Base-by-base conservation (phyloP, 2,113 vertebrate species). In the Sapajus apella region DNA sequence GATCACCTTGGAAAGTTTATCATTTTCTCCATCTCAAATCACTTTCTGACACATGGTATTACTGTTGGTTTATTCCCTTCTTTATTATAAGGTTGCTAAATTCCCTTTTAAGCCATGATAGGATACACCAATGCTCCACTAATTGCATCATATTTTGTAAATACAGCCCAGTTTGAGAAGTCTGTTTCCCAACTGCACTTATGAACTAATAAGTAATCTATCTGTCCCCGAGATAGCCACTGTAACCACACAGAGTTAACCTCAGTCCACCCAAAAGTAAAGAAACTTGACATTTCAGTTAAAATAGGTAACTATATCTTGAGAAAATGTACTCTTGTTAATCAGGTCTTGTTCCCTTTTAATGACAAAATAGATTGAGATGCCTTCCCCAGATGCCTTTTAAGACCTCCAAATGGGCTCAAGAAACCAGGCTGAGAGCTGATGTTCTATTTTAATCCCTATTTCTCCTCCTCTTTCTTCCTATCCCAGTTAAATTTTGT, bases 221-320 rank as follows among this genome's bases (percentile, higher is more conserved):
- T 4, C 56, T 75, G 32, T 18, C 40, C 92, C 52, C 0, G 2
- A 55, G 58, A 77, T 1, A 87, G 9, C 73, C 73, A 30, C 21
- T 40, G 16, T 68, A 90, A 93, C 81, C 81, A 94, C 56, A 76
- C 5, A 84, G 20, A 58, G 55, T 20, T 55, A 12, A 70, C 50
- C 61, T 13, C 25, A 92, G 80, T 40, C 76, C 45, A 58, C 20
- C 32, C 12, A 40, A 92, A 76, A 90, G 80, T 40, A 90, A 92
- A 93, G 75, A 84, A 73, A 87, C 55, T 20, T 95, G 55, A 87
- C 55, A 81, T 84, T 75, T 90, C 52, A 61, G 52, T 92, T 92
- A 92, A 77, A n/a, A 45, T 43, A 47, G 6, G 56, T 70, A 45
- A 85, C 27, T 2, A 2, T 4, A 91, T 37, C 93, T 90, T 83